phyloP scores from a whole-genome alignment of 2,113 vertebrate species.

The Ellobius talpinus region DNA sequence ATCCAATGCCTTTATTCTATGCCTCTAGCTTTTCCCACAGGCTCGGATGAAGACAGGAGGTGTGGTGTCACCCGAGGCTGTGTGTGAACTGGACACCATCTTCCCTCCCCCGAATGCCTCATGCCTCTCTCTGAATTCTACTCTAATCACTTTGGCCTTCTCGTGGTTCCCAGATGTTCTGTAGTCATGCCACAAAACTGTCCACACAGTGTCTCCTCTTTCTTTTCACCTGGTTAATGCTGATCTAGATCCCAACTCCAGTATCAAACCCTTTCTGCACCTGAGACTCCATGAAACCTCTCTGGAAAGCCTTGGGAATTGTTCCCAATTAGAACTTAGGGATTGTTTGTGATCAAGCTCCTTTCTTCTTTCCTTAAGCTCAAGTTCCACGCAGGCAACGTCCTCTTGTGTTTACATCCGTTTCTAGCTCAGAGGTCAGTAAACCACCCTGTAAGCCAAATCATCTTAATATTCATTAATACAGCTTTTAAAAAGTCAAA shows the following conservation, averaged over 20 bases:
- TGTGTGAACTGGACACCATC: no score
- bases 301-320: not conserved
- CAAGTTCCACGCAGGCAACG: not conserved
- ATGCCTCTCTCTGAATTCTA: rapidly evolving
- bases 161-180: not conserved
- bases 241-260: not conserved
- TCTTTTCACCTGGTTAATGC: not conserved
- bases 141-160: rapidly evolving
- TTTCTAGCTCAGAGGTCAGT: not conserved
- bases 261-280: not conserved
- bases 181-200: not conserved
- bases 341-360: not conserved
- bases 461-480: not conserved
- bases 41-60: not conserved
- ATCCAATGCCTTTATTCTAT: not conserved
- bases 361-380: not conserved
- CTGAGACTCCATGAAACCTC: not conserved
- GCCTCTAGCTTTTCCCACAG: not conserved
- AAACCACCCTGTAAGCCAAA: not conserved
- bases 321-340: not conserved
- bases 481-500: not conserved
- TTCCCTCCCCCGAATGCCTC: not conserved
- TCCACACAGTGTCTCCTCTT: not conserved
- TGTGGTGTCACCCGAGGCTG: not conserved
- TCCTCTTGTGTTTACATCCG: not conserved